A percentile compares a stretch with the other conserved stretches of the same genome.
phyloP scores from a whole-genome alignment of 2,888 invertebrate genomes.

The Periphyllus acericola region DNA sequence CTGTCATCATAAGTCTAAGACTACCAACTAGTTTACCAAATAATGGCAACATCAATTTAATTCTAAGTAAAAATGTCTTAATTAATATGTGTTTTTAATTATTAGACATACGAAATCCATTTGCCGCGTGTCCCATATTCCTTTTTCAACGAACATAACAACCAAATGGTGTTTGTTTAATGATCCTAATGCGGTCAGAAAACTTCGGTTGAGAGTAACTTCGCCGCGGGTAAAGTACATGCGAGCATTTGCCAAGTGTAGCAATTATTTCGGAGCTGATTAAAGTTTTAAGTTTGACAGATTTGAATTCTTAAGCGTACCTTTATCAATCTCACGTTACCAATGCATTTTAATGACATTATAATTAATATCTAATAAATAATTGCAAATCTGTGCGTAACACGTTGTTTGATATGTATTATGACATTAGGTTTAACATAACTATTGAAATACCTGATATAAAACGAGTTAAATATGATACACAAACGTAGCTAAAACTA shows the following conservation, averaged over 20 bases:
- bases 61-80: not conserved
- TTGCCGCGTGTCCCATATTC: not conserved
- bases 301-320: conserved; percentile 3
- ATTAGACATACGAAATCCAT: conserved; percentile 23
- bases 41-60: not conserved
- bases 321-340: not conserved
- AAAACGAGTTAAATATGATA: not conserved
- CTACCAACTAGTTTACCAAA: not conserved
- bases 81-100: conserved; percentile 29
- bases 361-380: not conserved
- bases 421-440: not conserved
- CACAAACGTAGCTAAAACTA: not conserved
- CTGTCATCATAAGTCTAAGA: not conserved
- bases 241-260: not conserved
- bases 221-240: not conserved
- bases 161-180: conserved; percentile 49
- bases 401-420: not conserved
- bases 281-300: conserved; percentile 14
- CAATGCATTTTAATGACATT: not conserved
- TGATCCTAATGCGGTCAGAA: conserved; percentile 37
- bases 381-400: not conserved
- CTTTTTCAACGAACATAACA: conserved; percentile 32
- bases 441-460: not conserved
- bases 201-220: conserved; percentile 38
- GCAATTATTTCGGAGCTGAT: conserved; percentile 34